These are phyloP conservation scores for Xylota segnis DNA, from an alignment of 2,888 invertebrate species.

Conservation along the genomic window DNA sequence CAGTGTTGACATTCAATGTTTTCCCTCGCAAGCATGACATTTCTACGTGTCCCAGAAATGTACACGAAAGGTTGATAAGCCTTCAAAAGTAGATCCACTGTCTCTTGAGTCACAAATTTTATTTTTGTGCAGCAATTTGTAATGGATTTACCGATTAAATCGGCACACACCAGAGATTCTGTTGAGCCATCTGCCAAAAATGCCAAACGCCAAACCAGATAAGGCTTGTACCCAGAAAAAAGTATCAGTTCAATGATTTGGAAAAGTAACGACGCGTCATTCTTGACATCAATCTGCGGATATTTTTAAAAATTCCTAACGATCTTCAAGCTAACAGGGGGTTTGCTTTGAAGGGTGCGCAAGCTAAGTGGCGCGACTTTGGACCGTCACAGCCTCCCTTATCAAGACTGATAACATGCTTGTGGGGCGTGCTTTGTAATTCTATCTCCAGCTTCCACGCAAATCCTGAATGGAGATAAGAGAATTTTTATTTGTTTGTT, in stretches of 20 bases:
- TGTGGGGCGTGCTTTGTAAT: slow-evolving; percentile 34
- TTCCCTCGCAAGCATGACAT: neutral
- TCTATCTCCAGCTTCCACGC: slow-evolving; percentile 5
- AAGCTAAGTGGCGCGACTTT: slow-evolving; percentile 34
- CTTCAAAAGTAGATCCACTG: slow-evolving; percentile 3
- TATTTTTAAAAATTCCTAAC: neutral
- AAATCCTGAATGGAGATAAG: slow-evolving; percentile 38
- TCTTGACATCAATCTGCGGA: neutral
- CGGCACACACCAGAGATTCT: neutral
- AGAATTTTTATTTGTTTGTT: slow-evolving; percentile 10
- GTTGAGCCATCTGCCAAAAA: neutral
- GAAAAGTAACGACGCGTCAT: slow-evolving; percentile 39
- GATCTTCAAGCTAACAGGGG: neutral
- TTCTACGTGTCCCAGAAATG: slow-evolving; percentile 5
- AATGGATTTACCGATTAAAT: neutral
- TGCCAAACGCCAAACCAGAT: neutral
- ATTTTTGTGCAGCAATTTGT: slow-evolving; percentile 10
- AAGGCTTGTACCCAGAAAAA: neutral
- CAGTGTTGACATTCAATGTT: neutral
- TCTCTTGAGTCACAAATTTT: slow-evolving; percentile 32
- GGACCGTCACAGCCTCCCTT: slow-evolving; percentile 34
- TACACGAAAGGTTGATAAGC: slow-evolving; percentile 5
- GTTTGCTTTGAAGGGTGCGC: slow-evolving; percentile 1
- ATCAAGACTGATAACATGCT: slow-evolving; percentile 57
- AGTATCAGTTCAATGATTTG: slow-evolving; percentile 26